Evolutionary conservation across 2,797 vertebrate species (phyloP).

Genomic region (Sebastes nivosus): DNA sequence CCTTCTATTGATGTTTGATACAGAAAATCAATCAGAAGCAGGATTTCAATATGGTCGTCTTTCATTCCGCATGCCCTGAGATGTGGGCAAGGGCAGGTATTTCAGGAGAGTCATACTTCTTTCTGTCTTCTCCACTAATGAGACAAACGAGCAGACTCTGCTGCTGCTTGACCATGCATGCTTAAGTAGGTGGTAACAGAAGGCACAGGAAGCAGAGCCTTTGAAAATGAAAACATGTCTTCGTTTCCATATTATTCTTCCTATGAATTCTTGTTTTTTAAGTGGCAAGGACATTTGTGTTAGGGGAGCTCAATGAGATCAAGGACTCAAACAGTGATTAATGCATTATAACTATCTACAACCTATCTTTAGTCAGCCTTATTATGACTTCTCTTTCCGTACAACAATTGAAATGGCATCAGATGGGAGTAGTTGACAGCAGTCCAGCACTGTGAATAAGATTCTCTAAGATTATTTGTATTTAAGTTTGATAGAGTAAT

Average conservation of each 20-base stretch:
- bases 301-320: slow-evolving; percentile 1
- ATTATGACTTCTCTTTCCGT: neutral
- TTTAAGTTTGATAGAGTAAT: neutral
- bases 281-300: neutral
- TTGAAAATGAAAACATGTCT: slow-evolving; percentile 51
- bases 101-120: slow-evolving; percentile 86
- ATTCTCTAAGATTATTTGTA: neutral
- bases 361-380: neutral
- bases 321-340: neutral
- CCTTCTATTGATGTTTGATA: slow-evolving; percentile 47
- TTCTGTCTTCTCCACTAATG: slow-evolving; percentile 86
- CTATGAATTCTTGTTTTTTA: slow-evolving; percentile 13
- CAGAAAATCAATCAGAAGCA: slow-evolving; percentile 59
- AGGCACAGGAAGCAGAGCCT: slow-evolving; percentile 32
- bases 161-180: slow-evolving; percentile 87
- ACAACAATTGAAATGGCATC: neutral
- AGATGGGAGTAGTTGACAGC: neutral
- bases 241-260: neutral
- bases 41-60: slow-evolving; percentile 66
- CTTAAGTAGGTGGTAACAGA: slow-evolving; percentile 75
- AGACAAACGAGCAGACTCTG: slow-evolving; percentile 86
- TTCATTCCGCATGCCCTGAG: slow-evolving; percentile 65
- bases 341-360: neutral
- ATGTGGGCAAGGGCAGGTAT: slow-evolving; percentile 82
- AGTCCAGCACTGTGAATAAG: neutral